A percentile compares a stretch with the other conserved stretches of the same genome.
These are phyloP conservation scores for Plecotus auritus DNA, from an alignment of 2,113 vertebrate species.

Conservation along the genomic window DNA sequence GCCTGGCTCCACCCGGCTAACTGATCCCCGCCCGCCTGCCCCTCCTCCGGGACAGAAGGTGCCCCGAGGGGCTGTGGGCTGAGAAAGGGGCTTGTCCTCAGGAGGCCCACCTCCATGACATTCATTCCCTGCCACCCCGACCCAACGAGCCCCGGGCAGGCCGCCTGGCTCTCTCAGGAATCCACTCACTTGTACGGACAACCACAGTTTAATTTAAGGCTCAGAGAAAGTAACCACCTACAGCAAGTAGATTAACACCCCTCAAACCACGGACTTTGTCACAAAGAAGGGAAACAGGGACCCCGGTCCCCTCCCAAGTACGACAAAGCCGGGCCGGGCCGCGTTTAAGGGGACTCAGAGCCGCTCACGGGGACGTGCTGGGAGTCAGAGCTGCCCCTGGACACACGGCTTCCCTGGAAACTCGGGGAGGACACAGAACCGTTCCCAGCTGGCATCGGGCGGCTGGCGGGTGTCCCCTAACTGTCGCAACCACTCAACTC, in stretches of 20 bases:
- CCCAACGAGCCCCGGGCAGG: background rate
- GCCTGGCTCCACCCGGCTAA: background rate
- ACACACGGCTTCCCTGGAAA: background rate
- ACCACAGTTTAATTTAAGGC: too few relatives aligned
- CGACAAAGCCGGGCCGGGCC: background rate
- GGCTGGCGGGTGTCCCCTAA: background rate
- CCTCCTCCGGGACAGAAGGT: too few relatives aligned
- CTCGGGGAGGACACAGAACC: too few relatives aligned
- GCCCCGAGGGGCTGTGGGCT: rapidly evolving
- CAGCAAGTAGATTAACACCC: background rate
- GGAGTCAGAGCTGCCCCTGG: background rate
- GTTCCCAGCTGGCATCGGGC: background rate
- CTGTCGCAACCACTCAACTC: background rate
- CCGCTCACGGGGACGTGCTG: background rate
- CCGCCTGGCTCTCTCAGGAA: background rate
- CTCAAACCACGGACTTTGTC: background rate
- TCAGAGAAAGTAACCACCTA: background rate
- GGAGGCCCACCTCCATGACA: too few relatives aligned
- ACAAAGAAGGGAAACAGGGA: background rate
- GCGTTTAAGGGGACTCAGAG: background rate
- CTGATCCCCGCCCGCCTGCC: background rate
- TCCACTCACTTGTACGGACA: background rate
- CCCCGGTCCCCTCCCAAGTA: background rate
- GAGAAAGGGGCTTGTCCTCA: too few relatives aligned
- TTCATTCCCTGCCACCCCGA: too few relatives aligned